Percentiles rank a stretch among this genome's conserved stretches.
These are phyloP conservation scores for Porites australiensis DNA, from an alignment of 64 coral and sea anemone species.

Conservation along the genomic window DNA sequence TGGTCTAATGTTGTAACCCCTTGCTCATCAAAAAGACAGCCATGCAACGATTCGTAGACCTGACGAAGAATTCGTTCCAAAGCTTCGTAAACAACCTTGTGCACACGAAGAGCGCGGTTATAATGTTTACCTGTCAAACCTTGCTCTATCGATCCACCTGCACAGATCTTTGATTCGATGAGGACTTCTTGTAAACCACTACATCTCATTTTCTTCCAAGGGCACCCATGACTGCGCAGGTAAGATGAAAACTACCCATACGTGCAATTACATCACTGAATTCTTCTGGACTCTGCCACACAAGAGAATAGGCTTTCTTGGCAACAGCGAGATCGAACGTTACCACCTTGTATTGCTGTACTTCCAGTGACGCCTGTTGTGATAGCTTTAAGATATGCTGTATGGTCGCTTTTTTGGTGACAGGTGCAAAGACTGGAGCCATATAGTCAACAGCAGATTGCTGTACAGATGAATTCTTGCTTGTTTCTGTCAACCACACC, in stretches of 20 bases:
- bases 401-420: constrained; percentile 33
- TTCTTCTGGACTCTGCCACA: constrained; percentile 11
- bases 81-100: neutral
- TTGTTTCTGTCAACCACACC: constrained; percentile 18
- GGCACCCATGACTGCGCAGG: neutral
- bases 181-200: constrained; percentile 45
- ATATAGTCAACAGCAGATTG: constrained; percentile 50
- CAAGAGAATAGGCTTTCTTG: constrained; percentile 26
- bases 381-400: constrained; percentile 38
- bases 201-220: constrained; percentile 31
- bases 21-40: neutral
- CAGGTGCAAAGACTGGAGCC: constrained; percentile 34
- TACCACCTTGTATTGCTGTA: constrained; percentile 23
- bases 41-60: neutral
- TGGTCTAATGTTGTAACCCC: neutral
- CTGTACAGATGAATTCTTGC: neutral
- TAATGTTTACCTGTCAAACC: constrained; percentile 46
- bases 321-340: constrained; percentile 54
- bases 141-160: constrained; percentile 11
- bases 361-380: constrained; percentile 1
- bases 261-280: constrained; percentile 13
- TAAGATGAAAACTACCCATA: constrained; percentile 25
- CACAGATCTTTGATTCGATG: constrained; percentile 5
- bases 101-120: constrained; percentile 7
- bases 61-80: neutral